Conservation (phyloP, 2,888 invertebrate genomes). For the Perizoma affinitatum region DNA sequence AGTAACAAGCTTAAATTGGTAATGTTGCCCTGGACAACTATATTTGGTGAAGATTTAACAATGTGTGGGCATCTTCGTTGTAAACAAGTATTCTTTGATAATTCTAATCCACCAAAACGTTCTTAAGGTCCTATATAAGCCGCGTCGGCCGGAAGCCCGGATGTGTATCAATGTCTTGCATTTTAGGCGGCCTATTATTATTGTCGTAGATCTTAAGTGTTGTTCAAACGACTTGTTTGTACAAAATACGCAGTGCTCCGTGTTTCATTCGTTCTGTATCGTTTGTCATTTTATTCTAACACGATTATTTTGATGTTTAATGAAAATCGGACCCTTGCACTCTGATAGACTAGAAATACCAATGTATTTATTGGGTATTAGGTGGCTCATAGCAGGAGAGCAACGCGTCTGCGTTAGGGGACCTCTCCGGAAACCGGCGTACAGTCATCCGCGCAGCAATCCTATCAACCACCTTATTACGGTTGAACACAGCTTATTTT, state of each 20-base stretch:
- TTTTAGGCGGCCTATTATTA: neutral
- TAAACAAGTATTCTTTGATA: neutral
- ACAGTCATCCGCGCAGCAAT: conserved; percentile 34
- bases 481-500: conserved; percentile 24
- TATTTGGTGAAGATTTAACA: conserved; percentile 11
- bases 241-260: neutral
- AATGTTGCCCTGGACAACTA: conserved; percentile 16
- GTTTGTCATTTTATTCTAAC: too few relatives aligned
- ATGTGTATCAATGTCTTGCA: conserved; percentile 13
- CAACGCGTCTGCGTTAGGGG: conserved; percentile 64
- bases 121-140: neutral
- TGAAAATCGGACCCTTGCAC: neutral
- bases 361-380: conserved; percentile 40
- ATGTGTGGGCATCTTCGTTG: conserved; percentile 8
- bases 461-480: conserved; percentile 31
- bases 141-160: conserved; percentile 10
- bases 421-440: conserved; percentile 75
- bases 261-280: neutral
- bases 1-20: neutral
- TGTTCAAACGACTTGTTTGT: too few relatives aligned
- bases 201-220: neutral
- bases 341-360: conserved; percentile 15
- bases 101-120: neutral
- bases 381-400: conserved; percentile 47
- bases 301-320: neutral